Evolutionary conservation across 2,888 invertebrate genomes (phyloP).

Genomic region (Stenolophus ochropezus): DNA sequence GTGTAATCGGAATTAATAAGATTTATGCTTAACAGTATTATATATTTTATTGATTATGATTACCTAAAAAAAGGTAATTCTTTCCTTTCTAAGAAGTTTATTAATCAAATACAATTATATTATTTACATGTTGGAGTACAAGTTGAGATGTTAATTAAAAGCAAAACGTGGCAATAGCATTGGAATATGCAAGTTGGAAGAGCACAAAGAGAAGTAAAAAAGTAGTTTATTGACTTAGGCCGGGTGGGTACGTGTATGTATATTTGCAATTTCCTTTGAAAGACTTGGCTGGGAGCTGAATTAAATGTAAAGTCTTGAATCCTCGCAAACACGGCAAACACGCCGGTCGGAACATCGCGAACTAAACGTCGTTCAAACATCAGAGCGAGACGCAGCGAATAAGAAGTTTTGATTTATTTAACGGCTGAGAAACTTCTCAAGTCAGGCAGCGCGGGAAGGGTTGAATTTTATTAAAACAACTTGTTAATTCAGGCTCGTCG

Average conservation of each 20-base stretch:
- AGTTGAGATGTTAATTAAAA: too few species aligned
- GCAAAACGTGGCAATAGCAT: too few species aligned
- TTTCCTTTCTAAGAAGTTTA: too few species aligned
- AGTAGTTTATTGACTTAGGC: neutral
- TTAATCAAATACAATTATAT: too few species aligned
- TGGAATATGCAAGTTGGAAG: too few species aligned
- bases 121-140: too few species aligned
- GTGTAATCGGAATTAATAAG: too few species aligned
- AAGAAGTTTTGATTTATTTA: constrained; percentile 72
- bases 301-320: constrained; percentile 40
- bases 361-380: constrained; percentile 44
- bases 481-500: constrained; percentile 73
- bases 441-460: constrained; percentile 67
- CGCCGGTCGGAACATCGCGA: neutral
- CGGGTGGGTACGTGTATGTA: neutral
- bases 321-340: constrained; percentile 30
- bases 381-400: constrained; percentile 62
- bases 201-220: neutral
- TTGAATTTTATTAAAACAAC: constrained; percentile 74
- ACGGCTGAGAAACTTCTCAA: constrained; percentile 55
- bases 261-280: constrained; percentile 20
- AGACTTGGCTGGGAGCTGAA: constrained; percentile 5
- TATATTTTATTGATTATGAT: too few species aligned
- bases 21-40: too few species aligned
- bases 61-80: too few species aligned